Conservation (phyloP, 1,140 invertebrate genomes). For the Anoplophora glabripennis region DNA sequence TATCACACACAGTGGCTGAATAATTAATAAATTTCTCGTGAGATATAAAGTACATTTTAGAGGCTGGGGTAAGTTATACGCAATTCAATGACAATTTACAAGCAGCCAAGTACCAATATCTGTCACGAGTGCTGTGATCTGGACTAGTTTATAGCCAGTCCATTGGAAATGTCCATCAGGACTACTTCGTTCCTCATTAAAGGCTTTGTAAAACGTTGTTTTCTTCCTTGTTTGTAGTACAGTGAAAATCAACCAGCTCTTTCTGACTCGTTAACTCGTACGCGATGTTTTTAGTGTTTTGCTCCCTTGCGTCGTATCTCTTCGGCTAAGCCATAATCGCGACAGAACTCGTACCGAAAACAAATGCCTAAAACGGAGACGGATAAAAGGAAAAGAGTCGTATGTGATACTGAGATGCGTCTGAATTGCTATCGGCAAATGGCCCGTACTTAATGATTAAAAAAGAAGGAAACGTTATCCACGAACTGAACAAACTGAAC, state of each 20-base stretch:
- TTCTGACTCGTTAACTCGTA: constrained; percentile 31
- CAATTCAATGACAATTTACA: constrained; percentile 38
- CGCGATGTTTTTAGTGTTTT: constrained; percentile 33
- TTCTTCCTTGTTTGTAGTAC: constrained; percentile 20
- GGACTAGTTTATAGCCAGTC: constrained; percentile 23
- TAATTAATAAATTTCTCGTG: constrained; percentile 7
- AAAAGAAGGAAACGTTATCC: constrained; percentile 31
- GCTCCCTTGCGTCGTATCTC: constrained; percentile 28
- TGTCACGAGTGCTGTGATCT: constrained; percentile 27
- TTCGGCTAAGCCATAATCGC: constrained; percentile 11
- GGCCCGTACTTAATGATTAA: constrained; percentile 41
- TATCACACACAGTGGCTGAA: neutral
- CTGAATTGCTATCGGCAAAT: constrained; percentile 36
- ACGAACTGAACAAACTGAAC: constrained; percentile 28
- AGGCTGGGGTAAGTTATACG: constrained; percentile 29
- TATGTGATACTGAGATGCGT: constrained; percentile 20
- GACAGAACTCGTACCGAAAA: constrained; percentile 9
- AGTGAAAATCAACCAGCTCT: constrained; percentile 17
- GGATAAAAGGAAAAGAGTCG: constrained; percentile 21
- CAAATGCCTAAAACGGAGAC: constrained; percentile 3
- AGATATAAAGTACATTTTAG: constrained; percentile 12
- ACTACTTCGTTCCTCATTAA: constrained; percentile 43
- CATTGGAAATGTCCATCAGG: constrained; percentile 35
- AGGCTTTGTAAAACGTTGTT: constrained; percentile 35
- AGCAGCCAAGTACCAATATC: constrained; percentile 33